A percentile compares a stretch with the other conserved stretches of the same genome.
These are phyloP conservation scores for Oikopleura albicans DNA, from an alignment of 23 tunicate species.

Conservation along the genomic window DNA sequence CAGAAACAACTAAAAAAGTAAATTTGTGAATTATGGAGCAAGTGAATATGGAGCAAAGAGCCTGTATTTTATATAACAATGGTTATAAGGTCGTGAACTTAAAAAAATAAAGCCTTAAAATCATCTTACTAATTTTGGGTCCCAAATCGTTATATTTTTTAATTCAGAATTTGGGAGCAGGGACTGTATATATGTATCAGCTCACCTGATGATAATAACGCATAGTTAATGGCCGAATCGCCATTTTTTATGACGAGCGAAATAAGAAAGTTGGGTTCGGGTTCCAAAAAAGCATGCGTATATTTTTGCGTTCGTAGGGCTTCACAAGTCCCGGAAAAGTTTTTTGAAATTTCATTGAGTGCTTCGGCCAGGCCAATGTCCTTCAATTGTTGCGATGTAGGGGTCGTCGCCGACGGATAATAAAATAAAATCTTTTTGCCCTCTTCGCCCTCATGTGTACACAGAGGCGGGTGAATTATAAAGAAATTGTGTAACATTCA, in stretches of 20 bases:
- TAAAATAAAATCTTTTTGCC: not conserved
- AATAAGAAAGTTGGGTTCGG: not conserved
- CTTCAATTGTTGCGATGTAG: not conserved
- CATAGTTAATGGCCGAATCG: not conserved
- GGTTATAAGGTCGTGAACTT: too few relatives aligned
- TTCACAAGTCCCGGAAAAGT: not conserved
- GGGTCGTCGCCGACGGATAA: not conserved
- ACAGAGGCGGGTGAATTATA: slow-evolving; percentile 1
- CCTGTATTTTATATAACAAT: too few relatives aligned
- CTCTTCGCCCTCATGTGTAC: not conserved
- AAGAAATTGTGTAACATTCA: not conserved
- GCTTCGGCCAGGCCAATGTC: slow-evolving; percentile 12
- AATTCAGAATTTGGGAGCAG: too few relatives aligned
- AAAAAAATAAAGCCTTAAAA: too few relatives aligned
- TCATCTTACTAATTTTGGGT: too few relatives aligned
- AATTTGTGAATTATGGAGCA: not conserved
- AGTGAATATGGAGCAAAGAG: too few relatives aligned
- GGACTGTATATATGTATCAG: too few relatives aligned
- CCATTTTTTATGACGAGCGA: slow-evolving; percentile 2
- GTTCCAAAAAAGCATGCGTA: not conserved
- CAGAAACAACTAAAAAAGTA: not conserved
- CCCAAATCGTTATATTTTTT: too few relatives aligned
- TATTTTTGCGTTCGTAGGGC: not conserved
- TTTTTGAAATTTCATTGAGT: not conserved
- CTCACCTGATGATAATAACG: not conserved